These are phyloP conservation scores for Hypomecis atomaria DNA, from an alignment of 2,888 invertebrate species.

Conservation along the genomic window DNA sequence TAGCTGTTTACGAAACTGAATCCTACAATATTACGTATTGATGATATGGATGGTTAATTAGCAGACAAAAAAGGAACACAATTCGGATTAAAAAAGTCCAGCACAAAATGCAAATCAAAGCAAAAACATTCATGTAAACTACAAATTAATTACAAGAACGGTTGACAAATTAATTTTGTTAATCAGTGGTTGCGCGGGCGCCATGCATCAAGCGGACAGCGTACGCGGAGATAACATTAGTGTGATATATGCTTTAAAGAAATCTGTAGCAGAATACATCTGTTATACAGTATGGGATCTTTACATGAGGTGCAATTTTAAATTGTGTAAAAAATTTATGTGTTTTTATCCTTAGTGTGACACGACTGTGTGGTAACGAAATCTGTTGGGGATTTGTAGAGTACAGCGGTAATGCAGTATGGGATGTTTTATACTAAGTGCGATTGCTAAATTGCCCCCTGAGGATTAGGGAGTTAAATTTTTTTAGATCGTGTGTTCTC, in stretches of 20 bases:
- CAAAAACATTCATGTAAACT: slow-evolving; percentile 53
- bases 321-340: too few relatives aligned
- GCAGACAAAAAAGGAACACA: slow-evolving; percentile 14
- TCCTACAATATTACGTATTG: too few relatives aligned
- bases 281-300: not conserved
- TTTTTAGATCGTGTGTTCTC: too few relatives aligned
- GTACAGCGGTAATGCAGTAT: not conserved
- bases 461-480: too few relatives aligned
- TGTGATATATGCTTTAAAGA: slow-evolving; percentile 75
- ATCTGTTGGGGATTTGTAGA: slow-evolving; percentile 39
- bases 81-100: slow-evolving; percentile 5
- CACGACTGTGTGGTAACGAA: too few relatives aligned
- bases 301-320: too few relatives aligned
- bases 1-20: too few relatives aligned
- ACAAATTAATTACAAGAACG: slow-evolving; percentile 65
- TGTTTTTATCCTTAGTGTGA: too few relatives aligned
- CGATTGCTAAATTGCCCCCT: too few relatives aligned
- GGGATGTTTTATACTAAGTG: too few relatives aligned
- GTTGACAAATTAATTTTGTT: slow-evolving; percentile 82
- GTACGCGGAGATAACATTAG: slow-evolving; percentile 73
- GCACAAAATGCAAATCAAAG: slow-evolving; percentile 36
- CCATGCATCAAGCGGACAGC: slow-evolving; percentile 79
- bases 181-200: slow-evolving; percentile 72
- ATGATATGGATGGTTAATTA: too few relatives aligned
- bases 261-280: slow-evolving; percentile 38